phyloP scores from a whole-genome alignment of 1,140 invertebrate species.

The Paraescarpia echinospica region DNA sequence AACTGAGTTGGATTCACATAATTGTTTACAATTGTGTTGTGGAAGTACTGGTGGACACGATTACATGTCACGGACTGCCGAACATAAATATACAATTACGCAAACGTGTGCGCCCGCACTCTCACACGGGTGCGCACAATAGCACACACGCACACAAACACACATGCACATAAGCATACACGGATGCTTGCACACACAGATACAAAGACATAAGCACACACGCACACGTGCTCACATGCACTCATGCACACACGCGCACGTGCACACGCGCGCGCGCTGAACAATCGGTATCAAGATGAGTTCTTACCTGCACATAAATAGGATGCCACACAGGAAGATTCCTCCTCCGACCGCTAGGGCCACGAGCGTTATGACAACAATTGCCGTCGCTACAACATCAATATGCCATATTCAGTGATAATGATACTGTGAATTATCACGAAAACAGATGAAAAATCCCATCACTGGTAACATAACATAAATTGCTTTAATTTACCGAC shows the following conservation, averaged over 20 bases:
- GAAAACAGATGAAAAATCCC: no score
- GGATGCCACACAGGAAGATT: background rate
- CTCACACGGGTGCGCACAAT: background rate
- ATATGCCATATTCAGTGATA: no score
- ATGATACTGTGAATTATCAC: no score
- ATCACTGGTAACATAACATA: no score
- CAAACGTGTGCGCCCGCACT: no score
- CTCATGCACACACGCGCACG: background rate
- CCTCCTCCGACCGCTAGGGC: background rate
- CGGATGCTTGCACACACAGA: background rate
- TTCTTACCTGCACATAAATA: background rate
- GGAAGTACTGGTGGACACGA: background rate
- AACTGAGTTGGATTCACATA: no score
- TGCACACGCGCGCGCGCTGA: background rate
- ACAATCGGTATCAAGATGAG: background rate
- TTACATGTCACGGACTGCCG: no score
- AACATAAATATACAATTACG: no score
- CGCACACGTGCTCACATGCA: background rate
- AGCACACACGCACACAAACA: background rate
- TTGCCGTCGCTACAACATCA: background rate
- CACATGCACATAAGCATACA: background rate
- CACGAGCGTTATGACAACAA: background rate
- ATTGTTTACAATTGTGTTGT: background rate
- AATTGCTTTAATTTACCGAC: no score
- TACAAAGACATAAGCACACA: background rate